Base-by-base conservation (phyloP, 1,140 invertebrate genomes). In the Ladona fulva region DNA sequence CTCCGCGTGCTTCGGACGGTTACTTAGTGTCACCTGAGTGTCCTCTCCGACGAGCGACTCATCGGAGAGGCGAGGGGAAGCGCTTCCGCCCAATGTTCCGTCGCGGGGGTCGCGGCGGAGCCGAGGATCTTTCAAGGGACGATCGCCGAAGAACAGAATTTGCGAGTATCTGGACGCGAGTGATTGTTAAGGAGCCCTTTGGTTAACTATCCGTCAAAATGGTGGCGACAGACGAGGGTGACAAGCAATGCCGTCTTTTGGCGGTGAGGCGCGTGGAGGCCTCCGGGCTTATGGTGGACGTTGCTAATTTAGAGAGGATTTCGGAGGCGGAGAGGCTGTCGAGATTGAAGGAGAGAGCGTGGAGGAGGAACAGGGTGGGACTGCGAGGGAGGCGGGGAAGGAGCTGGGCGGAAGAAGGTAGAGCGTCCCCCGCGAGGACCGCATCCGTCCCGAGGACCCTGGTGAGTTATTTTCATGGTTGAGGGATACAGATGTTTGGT, bases 181-280 rank as follows among this genome's bases (percentile, higher is more conserved):
- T 37, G 29, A 37, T 37, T 5, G 1, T 37, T 8, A 37, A 37
- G 29, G 29, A 37, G 29, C 29, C 29, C 29, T 37, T 37, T 8
- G 29, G 29, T 37, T 37, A 8, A 37, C 8, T 37, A n/a, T n/a
- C n/a, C n/a, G n/a, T 73, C 1, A 22, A 22, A 75, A 75, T 75
- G 74, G 74, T 75, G 8, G 74, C 29, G n/a, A 75, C 74, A 16
- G 74, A 75, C 14, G 29, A 25, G 5, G 24, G 16, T 1, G 74
- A 75, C 24, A 75, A 75, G 24, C 24, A 37, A 25, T 75, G 74
- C 74, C 74, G 74, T 25, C 29, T 75, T 25, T 75, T 75, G 29
- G 24, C 74, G 24, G 74, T 75, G 5, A 75, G 74, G 74, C 74
- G 29, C 1, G 24, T 75, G 24, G n/a, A 37, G 29, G 74, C 74